Conservation (phyloP, 2,113 vertebrate genomes). For the Erythrocercus mccallii region DNA sequence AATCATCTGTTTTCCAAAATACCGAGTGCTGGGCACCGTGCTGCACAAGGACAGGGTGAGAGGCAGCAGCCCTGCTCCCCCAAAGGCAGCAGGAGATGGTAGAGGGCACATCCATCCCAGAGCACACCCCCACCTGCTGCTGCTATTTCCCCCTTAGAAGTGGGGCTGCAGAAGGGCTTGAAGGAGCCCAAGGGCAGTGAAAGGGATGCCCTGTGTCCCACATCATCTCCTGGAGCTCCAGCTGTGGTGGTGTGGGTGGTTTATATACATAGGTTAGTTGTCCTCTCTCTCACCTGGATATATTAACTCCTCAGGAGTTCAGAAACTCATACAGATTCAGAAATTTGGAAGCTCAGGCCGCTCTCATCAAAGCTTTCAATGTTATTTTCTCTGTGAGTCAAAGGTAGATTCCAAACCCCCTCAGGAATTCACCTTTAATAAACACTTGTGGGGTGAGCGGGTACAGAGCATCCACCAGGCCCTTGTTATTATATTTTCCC, state of each 20-base stretch:
- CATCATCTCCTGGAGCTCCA: background rate
- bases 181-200: background rate
- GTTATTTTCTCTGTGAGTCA: background rate
- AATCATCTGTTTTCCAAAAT: background rate
- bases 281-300: background rate
- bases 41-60: background rate
- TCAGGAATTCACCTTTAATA: slow-evolving; percentile 42
- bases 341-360: background rate
- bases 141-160: background rate
- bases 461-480: background rate
- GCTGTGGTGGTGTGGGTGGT: background rate
- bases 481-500: background rate
- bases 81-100: background rate
- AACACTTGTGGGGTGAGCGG: background rate
- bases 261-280: background rate
- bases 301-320: background rate
- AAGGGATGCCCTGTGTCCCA: background rate
- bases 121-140: background rate
- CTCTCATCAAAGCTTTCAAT: background rate
- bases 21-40: background rate
- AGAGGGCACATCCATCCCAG: background rate
- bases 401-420: background rate
- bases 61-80: background rate
- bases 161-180: background rate
- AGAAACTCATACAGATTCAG: background rate